A percentile compares a stretch with the other conserved stretches of the same genome.
These are phyloP conservation scores for Rhinolophus ferrumequinum DNA, from an alignment of 2,113 vertebrate genomes.

Conservation along the genomic window DNA sequence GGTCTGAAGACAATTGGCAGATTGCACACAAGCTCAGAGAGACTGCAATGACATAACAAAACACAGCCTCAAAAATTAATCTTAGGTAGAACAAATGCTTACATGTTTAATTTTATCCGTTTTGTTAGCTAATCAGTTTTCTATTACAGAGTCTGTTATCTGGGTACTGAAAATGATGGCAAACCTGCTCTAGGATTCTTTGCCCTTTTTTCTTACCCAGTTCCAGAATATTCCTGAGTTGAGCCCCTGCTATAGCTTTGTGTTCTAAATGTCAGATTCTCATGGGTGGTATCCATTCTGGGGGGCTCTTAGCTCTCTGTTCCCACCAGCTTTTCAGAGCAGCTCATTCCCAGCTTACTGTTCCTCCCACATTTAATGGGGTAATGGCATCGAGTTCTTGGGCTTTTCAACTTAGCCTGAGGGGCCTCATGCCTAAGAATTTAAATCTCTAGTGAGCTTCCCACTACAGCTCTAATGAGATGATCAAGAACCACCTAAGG, in stretches of 20 bases:
- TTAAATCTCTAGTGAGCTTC: constrained; percentile 49
- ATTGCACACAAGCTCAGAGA: not conserved
- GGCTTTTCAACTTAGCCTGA: constrained; percentile 28
- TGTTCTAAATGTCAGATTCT: not conserved
- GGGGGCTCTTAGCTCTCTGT: not conserved
- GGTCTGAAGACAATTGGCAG: not conserved
- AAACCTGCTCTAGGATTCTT: not conserved
- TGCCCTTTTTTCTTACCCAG: not conserved
- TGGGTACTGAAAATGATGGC: not conserved
- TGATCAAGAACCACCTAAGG: constrained; percentile 18
- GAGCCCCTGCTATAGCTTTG: not conserved
- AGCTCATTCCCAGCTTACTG: not conserved
- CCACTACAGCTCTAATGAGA: constrained; percentile 43
- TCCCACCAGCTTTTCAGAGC: not conserved
- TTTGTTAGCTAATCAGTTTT: not conserved
- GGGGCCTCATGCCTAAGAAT: constrained; percentile 48
- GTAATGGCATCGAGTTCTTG: constrained; percentile 24
- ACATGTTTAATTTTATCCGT: not conserved
- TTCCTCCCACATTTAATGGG: constrained; percentile 12
- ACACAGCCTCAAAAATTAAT: not conserved
- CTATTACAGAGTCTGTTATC: not conserved
- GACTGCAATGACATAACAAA: not conserved
- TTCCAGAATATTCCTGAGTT: not conserved
- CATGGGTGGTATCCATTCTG: not conserved
- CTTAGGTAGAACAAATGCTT: not conserved